phyloP scores from a whole-genome alignment of 1,140 invertebrate species.

The Wasmannia auropunctata region DNA sequence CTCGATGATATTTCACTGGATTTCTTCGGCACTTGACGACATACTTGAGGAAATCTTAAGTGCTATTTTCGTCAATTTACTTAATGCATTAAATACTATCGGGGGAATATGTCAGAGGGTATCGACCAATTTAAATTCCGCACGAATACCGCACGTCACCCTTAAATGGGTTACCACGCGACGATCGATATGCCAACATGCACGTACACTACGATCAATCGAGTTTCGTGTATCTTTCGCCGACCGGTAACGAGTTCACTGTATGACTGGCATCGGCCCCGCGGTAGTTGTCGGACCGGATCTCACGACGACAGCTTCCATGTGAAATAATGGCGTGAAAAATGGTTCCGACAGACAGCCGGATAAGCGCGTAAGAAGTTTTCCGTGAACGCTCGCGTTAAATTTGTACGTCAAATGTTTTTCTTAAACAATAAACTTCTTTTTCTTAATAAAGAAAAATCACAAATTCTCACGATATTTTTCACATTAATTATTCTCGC shows the following conservation, averaged over 20 bases:
- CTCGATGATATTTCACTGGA: not conserved
- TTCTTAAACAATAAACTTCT: not conserved
- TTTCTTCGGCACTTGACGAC: not conserved
- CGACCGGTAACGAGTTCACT: conserved; percentile 25
- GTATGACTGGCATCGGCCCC: conserved; percentile 12
- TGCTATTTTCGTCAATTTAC: not conserved
- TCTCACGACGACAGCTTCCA: not conserved
- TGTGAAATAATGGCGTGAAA: conserved; percentile 43
- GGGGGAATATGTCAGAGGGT: not conserved
- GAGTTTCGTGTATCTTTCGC: conserved; percentile 41
- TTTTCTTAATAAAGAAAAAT: not conserved
- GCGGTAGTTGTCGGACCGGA: conserved; percentile 23
- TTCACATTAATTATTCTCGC: not conserved
- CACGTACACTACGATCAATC: conserved; percentile 15
- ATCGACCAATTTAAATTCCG: conserved; percentile 56
- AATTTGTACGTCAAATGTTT: conserved; percentile 16
- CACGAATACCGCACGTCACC: conserved; percentile 35
- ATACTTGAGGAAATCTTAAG: not conserved
- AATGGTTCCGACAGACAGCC: not conserved
- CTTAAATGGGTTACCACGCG: conserved; percentile 59
- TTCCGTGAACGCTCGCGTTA: not conserved
- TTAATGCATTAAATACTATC: conserved; percentile 15
- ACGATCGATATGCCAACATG: conserved; percentile 27
- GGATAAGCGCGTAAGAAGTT: conserved; percentile 32
- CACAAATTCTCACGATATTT: not conserved